Evolutionary conservation across 2,113 vertebrate species (phyloP), one percentile per base, ranked within the genome.

Genomic region (Otocyon megalotis): DNA sequence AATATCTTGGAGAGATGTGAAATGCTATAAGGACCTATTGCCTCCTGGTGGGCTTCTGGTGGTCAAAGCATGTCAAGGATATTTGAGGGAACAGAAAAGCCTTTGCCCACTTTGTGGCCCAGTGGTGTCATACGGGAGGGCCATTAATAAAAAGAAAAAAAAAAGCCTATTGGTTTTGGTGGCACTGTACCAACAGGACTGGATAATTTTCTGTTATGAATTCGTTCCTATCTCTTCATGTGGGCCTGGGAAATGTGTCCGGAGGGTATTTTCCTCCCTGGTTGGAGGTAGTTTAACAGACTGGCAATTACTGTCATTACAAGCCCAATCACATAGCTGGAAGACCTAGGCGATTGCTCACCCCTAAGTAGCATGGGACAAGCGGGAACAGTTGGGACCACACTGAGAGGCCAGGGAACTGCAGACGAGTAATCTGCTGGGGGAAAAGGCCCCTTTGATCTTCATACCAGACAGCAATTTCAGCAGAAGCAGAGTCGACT

Each of bases 231-330:
- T 77, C 30, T 92, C 76, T 94, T 82, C 93, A 32, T 2, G n/a
- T 81, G 88, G 92, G 96, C 97, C 93, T 97, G 65, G 96, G 91
- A 83, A 97, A 95, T 88, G 91, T 96, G 83, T 65, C 92, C 86
- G 37, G 85, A 97, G 96, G 96, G 97, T 91, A 94, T 71, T 97
- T 97, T 96, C 93, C 5, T 37, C 87, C 96, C 77, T 96, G 79
- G 54, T 74, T 85, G 87, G 91, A 97, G 97, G 94, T 96, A 95
- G 72, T 37, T 80, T 53, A 69, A 53, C 85, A 95, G 65, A 54
- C 8, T 35, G 95, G 96, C 95, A 98, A 86, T 98, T 93, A 93
- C 56, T 92, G 77, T 93, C 72, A 65, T 60, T 65, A 67, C 15
- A 56, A 95, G 63, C 82, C 35, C 77, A n/a, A 6, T 86, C 50